Conservation (phyloP, 2,113 vertebrate genomes). For the Ailuropoda melanoleuca region DNA sequence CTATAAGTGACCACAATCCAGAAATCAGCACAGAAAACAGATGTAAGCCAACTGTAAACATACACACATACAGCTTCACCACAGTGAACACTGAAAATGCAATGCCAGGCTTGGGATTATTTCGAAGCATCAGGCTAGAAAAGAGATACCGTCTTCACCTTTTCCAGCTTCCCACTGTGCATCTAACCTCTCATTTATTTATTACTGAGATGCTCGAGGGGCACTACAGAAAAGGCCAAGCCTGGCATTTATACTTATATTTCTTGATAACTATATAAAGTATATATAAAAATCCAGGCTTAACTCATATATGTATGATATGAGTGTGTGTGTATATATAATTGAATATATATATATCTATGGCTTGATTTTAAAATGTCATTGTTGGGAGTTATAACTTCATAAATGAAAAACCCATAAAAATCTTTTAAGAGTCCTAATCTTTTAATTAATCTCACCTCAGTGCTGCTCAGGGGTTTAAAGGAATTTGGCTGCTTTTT, state of each 20-base stretch:
- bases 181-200: constrained; percentile 54
- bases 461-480: constrained; percentile 63
- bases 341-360: not conserved
- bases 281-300: not conserved
- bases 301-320: not conserved
- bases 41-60: constrained; percentile 7
- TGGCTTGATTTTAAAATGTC: constrained; percentile 15
- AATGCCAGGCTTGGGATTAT: constrained; percentile 63
- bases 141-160: constrained; percentile 53
- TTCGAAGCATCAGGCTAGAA: constrained; percentile 56
- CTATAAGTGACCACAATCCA: constrained; percentile 11
- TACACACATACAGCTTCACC: constrained; percentile 53
- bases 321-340: not conserved
- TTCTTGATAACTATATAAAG: not conserved
- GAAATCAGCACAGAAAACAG: constrained; percentile 48
- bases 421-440: constrained; percentile 66
- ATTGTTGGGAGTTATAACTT: constrained; percentile 64
- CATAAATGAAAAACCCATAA: constrained; percentile 67
- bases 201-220: constrained; percentile 47
- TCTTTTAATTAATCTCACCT: constrained; percentile 80
- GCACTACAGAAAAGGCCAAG: constrained; percentile 27
- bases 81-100: constrained; percentile 75
- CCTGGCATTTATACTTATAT: not conserved
- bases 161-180: constrained; percentile 55
- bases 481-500: constrained; percentile 65